Base-by-base conservation (phyloP, 2,797 vertebrate species). In the Sylvilagus floridanus region DNA sequence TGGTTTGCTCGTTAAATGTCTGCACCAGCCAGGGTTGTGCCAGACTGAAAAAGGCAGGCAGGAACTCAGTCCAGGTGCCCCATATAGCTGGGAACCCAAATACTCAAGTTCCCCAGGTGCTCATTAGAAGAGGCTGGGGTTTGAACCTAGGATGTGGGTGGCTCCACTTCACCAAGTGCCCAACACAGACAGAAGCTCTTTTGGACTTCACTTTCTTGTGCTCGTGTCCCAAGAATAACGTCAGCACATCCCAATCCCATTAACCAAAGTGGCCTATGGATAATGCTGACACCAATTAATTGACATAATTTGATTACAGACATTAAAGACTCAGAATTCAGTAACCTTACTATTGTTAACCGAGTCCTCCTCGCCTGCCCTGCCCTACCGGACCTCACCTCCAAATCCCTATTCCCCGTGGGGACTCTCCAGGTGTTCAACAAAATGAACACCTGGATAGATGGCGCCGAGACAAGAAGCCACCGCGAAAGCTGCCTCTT, bases 391-490 rank as follows among this genome's bases (percentile, higher is more conserved):
- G 78, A 88, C 65, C 24, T 88, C 62, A 87, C 22, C 62, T 57
- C 76, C 50, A 89, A 82, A 83, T 89, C 71, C n/a, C 37, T 28
- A 73, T 42, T 22, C 7, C 26, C 28, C 57, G 54, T 69, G 19
- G 76, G 65, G 42, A 47, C 42, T 47, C 42, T 47, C 42, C 42
- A 47, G 42, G 42, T 47, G 42, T 47, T 60, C 62, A 84, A 76
- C 32, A 57, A 83, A 84, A 79, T 95, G 71, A 76, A 84, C 52
- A 82, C 26, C 75, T 9, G 32, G 57, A 84, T 84, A 71, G 87
- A 28, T 62, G n/a, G 28, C 66, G 89, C 35, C 28, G 57, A 71
- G 71, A 81, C 16, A 68, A 84, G 82, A 92, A 85, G 84, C 5
- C 52, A n/a, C 42, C 26, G 60, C 2, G 35, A 84, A 93, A 79